Evolutionary conservation across 2,113 vertebrate species (phyloP).

Genomic region (Fulica atra): DNA sequence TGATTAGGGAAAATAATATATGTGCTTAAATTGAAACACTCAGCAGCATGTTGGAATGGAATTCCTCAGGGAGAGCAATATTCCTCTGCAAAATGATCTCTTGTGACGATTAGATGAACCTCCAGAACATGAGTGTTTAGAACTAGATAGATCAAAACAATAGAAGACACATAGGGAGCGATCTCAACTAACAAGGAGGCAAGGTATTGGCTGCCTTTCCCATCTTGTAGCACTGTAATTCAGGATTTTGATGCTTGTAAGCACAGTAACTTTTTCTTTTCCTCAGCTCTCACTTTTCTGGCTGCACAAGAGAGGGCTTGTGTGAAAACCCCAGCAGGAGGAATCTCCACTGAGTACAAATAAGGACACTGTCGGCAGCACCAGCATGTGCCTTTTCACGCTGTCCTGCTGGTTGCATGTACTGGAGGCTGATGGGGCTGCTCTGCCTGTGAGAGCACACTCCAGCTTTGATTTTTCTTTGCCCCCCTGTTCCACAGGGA

Average conservation of each 20-base stretch:
- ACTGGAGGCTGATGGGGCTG: neutral
- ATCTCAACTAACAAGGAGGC: neutral
- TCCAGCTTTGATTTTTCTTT: neutral
- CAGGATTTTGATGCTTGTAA: neutral
- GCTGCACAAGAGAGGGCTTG: conserved; percentile 27
- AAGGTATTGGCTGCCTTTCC: neutral
- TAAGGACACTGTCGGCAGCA: conserved; percentile 17
- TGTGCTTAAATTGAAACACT: neutral
- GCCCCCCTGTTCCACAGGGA: neutral
- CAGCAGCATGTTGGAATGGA: neutral
- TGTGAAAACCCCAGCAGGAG: neutral
- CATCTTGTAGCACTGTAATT: neutral
- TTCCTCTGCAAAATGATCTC: neutral
- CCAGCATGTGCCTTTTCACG: conserved; percentile 16
- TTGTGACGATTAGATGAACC: neutral
- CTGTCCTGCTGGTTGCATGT: neutral
- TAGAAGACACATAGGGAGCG: neutral
- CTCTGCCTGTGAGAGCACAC: neutral
- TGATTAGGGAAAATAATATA: neutral
- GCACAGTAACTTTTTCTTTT: neutral
- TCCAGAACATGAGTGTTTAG: neutral
- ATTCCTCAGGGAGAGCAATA: neutral
- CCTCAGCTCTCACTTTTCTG: neutral
- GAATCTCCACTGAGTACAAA: neutral
- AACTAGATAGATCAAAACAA: neutral